Base-by-base conservation (phyloP, 2,113 vertebrate genomes). In the Apodemus speciosus region DNA sequence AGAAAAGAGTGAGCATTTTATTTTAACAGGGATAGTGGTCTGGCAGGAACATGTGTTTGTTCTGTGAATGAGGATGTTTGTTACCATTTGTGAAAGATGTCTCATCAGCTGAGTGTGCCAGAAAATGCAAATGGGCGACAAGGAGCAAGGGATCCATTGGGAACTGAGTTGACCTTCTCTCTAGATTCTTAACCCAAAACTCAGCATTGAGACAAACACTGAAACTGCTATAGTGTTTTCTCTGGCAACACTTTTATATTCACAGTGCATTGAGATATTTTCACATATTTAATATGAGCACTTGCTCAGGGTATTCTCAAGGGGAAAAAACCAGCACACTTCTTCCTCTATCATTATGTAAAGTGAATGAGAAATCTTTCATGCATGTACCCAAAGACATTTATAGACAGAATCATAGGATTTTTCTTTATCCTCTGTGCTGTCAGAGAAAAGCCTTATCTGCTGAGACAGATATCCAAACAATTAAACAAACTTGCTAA, bases 401-500 rank as follows among this genome's bases (percentile, higher is more conserved):
- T 80, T 77, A 43, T 21, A 90, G 43, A 66, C 21, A 77, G 49
- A 6, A 69, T 85, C 32, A 79, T 4, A 25, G 85, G 53, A 89
- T 51, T 75, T 53, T 85, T 89, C 51, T 91, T 38, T n/a, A 2
- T 92, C 25, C n/a, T 32, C 88, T 86, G 90, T 95, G 93, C 43
- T 90, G 15, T 84, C 76, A 97, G 71, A 79, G 71, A 76, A 66
- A 27, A 88, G 88, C 8, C 90, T 72, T 15, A 92, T 30, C 66
- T 95, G 60, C 60, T 93, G 0, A 6, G 76, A 62, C 2, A 85
- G 43, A 93, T 81, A 69, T 80, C 79, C 58, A 92, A 77, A 90
- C 94, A 92, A 95, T 91, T 94, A 94, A 94, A 90, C 51, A 89
- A 94, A 97, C 53, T 90, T 1, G 30, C 73, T 5, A 15, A 60